Conservation (phyloP, 2,113 vertebrate genomes). For the Petaurus breviceps region DNA sequence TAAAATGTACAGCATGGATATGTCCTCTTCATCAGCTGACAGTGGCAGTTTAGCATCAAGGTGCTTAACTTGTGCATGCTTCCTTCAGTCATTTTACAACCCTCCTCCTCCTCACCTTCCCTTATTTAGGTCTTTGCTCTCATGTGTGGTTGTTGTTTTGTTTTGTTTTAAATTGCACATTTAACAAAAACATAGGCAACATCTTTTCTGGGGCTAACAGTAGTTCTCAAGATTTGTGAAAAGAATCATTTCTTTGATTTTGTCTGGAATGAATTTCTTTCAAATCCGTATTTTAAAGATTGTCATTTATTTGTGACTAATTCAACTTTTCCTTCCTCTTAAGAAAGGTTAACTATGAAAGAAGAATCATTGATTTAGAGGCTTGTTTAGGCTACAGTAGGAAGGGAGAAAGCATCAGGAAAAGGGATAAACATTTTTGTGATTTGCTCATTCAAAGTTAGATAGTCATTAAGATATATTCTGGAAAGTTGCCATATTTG, state of each 20-base stretch:
- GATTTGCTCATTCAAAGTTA: constrained; percentile 17
- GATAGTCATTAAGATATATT: not conserved
- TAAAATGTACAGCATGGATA: constrained; percentile 96
- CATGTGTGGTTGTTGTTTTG: constrained; percentile 15
- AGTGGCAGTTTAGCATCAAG: constrained; percentile 97
- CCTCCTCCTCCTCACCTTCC: not conserved
- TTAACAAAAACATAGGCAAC: constrained; percentile 18
- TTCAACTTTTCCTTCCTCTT: constrained; percentile 17
- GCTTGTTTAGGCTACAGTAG: constrained; percentile 17
- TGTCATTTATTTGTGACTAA: constrained; percentile 44
- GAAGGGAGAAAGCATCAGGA: constrained; percentile 27
- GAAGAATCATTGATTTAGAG: constrained; percentile 30
- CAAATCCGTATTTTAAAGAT: constrained; percentile 17
- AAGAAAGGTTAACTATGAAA: constrained; percentile 9
- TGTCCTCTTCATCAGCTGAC: constrained; percentile 95
- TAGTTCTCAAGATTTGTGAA: constrained; percentile 2
- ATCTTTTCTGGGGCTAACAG: not conserved
- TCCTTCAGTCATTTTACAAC: constrained; percentile 76
- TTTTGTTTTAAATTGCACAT: constrained; percentile 67
- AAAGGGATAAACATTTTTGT: constrained; percentile 30
- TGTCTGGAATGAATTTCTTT: constrained; percentile 58
- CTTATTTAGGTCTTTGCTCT: constrained; percentile 23
- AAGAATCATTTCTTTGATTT: constrained; percentile 47
- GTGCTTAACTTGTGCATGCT: constrained; percentile 90
- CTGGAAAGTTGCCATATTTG: not conserved